phyloP scores from a whole-genome alignment of 2,797 vertebrate species.

The Gambelia wislizenii region DNA sequence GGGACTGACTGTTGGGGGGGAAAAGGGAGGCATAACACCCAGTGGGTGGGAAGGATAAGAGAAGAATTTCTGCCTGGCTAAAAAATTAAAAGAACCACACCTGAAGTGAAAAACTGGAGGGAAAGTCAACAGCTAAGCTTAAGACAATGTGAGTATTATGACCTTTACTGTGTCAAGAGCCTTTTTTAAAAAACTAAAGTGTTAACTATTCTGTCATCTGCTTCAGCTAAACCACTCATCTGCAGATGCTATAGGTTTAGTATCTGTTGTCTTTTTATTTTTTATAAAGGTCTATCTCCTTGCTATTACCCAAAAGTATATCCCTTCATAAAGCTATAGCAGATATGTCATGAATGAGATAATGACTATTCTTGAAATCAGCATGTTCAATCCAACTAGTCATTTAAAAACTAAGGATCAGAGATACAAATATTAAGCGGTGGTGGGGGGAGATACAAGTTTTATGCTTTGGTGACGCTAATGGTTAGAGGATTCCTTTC shows the following conservation, averaged over 20 bases:
- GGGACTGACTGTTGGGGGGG: background rate
- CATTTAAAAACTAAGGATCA: background rate
- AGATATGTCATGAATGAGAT: background rate
- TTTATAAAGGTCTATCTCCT: background rate
- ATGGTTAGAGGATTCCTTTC: background rate
- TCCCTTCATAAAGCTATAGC: background rate
- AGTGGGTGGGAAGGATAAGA: background rate
- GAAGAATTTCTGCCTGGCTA: background rate
- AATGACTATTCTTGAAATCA: background rate
- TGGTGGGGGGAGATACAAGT: background rate
- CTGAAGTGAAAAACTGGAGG: background rate
- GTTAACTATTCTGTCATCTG: background rate
- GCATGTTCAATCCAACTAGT: background rate
- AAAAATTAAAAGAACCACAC: background rate
- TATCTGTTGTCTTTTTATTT: background rate
- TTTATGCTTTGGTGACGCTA: background rate
- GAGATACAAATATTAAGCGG: background rate
- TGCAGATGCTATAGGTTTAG: background rate
- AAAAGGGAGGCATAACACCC: background rate
- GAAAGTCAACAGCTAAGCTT: background rate
- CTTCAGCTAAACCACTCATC: background rate
- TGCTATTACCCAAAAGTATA: background rate
- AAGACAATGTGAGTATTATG: slow-evolving; percentile 15
- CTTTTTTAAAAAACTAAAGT: background rate
- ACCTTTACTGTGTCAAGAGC: background rate